These are phyloP conservation scores for Eulithis prunata DNA, from an alignment of 2,888 invertebrate genomes.

Conservation along the genomic window DNA sequence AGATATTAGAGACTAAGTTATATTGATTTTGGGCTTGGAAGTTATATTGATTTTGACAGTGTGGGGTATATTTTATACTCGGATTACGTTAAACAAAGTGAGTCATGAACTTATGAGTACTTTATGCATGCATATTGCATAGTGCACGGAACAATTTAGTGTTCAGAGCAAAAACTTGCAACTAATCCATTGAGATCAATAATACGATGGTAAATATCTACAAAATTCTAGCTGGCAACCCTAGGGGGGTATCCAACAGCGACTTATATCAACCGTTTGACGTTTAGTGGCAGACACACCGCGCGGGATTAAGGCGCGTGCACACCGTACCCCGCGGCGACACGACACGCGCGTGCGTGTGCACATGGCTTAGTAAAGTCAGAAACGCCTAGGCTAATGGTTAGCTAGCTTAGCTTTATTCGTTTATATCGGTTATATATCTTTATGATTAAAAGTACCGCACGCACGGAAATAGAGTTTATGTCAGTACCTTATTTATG, in stretches of 20 bases:
- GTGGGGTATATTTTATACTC: no score
- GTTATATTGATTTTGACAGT: no score
- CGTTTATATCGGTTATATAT: constrained; percentile 19
- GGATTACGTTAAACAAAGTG: no score
- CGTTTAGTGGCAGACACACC: constrained; percentile 68
- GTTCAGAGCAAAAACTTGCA: no score
- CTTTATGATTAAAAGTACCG: neutral
- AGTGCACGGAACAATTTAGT: no score
- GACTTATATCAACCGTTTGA: constrained; percentile 76
- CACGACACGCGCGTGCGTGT: constrained; percentile 46
- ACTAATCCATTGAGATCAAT: neutral
- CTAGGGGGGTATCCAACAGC: constrained; percentile 56
- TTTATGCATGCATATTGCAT: no score
- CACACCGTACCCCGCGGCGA: constrained; percentile 48
- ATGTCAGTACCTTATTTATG: no score
- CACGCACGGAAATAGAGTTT: no score
- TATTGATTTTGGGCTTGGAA: no score
- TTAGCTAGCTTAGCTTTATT: constrained; percentile 27
- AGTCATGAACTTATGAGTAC: no score
- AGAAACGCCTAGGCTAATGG: constrained; percentile 20
- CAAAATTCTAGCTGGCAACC: constrained; percentile 51
- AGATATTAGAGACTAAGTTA: no score
- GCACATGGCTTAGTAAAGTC: constrained; percentile 23
- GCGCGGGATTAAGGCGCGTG: constrained; percentile 69
- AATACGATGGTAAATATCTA: neutral